These are phyloP conservation scores for Piprites chloris DNA, from an alignment of 2,113 vertebrate species.

Conservation along the genomic window DNA sequence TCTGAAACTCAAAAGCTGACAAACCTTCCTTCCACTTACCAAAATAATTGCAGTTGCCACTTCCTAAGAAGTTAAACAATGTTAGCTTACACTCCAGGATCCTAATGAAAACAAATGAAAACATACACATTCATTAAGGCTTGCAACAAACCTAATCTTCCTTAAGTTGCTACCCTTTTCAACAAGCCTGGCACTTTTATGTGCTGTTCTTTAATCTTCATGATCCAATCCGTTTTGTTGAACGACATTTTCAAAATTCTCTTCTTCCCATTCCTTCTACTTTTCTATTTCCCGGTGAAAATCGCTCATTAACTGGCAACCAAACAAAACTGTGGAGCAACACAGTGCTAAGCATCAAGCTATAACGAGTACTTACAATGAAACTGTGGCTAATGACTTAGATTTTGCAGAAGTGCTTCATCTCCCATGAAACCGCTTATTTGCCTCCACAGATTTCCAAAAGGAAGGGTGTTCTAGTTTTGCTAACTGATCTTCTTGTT, in stretches of 20 bases:
- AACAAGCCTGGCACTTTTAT: background rate
- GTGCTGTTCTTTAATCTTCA: background rate
- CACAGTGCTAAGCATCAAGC: background rate
- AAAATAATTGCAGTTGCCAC: background rate
- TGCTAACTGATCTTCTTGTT: background rate
- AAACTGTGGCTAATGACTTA: background rate
- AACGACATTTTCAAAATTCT: background rate
- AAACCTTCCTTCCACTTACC: background rate
- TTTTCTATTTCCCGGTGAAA: background rate
- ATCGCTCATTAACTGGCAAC: background rate
- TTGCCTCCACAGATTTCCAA: background rate
- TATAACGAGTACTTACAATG: background rate
- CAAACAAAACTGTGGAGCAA: background rate
- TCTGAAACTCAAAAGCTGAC: background rate
- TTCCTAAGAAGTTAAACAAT: background rate
- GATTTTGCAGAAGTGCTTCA: background rate
- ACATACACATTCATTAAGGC: accelerated
- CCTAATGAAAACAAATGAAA: background rate
- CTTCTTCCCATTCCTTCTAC: background rate
- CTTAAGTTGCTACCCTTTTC: background rate
- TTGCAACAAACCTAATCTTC: background rate
- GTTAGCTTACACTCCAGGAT: background rate
- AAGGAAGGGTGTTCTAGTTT: background rate
- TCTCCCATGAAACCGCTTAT: background rate
- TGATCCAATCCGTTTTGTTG: background rate